A percentile compares a stretch with the other conserved stretches of the same genome.
Conservation (phyloP, 1,140 invertebrate genomes). For the Frieseomelitta varia region DNA sequence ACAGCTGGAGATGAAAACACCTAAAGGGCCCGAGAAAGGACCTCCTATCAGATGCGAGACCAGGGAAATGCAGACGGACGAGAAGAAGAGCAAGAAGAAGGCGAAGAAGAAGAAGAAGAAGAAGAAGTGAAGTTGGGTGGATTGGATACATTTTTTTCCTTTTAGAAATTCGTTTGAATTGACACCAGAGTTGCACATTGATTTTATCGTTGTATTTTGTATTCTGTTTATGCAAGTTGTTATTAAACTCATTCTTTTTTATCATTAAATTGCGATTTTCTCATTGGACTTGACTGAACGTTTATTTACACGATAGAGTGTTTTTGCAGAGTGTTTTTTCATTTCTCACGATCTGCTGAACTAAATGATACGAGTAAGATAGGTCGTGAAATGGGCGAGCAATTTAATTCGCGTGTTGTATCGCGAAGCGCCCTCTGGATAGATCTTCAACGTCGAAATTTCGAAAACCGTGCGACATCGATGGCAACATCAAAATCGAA, state of each 20-base stretch:
- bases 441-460: neutral
- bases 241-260: neutral
- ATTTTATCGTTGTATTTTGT: neutral
- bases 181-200: neutral
- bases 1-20: slow-evolving; percentile 79
- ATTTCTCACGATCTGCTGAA: too few species aligned
- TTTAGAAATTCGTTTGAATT: neutral
- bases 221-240: neutral
- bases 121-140: slow-evolving; percentile 21
- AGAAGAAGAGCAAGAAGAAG: neutral
- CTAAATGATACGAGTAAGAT: neutral
- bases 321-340: too few species aligned
- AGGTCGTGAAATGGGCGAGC: neutral
- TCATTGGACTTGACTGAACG: neutral
- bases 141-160: neutral
- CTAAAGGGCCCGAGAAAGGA: slow-evolving; percentile 72
- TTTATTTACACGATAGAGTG: neutral
- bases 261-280: too few species aligned
- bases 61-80: slow-evolving; percentile 77
- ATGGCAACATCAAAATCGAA: slow-evolving; percentile 20
- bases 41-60: slow-evolving; percentile 77
- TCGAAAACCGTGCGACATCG: neutral
- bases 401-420: neutral
- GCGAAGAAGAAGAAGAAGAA: slow-evolving; percentile 37
- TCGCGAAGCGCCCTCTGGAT: neutral